phyloP scores from a whole-genome alignment of 2,113 vertebrate species.

The Cheirogaleus medius region DNA sequence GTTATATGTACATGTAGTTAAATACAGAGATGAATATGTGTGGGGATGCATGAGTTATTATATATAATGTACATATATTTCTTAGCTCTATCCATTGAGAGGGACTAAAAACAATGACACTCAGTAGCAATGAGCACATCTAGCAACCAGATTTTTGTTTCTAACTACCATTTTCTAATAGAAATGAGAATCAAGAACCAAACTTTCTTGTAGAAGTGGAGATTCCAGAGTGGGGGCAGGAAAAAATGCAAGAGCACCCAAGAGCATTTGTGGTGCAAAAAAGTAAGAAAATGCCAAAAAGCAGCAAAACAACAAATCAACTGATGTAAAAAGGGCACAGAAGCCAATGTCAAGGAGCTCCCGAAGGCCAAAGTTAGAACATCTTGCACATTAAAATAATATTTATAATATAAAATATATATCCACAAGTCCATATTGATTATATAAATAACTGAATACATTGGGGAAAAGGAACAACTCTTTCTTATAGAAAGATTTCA shows the following conservation, averaged over 20 bases:
- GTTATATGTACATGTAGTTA: not conserved
- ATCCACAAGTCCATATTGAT: not conserved
- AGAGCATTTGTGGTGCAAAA: not conserved
- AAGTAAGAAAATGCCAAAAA: not conserved
- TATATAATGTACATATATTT: no score
- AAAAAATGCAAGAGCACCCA: not conserved
- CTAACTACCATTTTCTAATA: not conserved
- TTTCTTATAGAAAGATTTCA: not conserved
- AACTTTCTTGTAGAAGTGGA: not conserved
- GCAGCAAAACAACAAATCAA: not conserved
- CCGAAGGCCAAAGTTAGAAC: not conserved
- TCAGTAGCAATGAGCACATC: not conserved
- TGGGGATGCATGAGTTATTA: not conserved
- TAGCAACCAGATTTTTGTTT: not conserved
- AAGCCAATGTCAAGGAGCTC: not conserved
- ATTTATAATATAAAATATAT: not conserved
- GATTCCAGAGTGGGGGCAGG: not conserved
- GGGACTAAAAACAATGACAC: not conserved
- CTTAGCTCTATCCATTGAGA: not conserved
- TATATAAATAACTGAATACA: not conserved
- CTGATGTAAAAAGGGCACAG: not conserved
- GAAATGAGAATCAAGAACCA: no score
- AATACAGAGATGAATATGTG: not conserved
- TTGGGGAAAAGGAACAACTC: not conserved
- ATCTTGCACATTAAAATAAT: not conserved